Conservation (phyloP, 2,888 invertebrate genomes). For the Orthosia gracilis region DNA sequence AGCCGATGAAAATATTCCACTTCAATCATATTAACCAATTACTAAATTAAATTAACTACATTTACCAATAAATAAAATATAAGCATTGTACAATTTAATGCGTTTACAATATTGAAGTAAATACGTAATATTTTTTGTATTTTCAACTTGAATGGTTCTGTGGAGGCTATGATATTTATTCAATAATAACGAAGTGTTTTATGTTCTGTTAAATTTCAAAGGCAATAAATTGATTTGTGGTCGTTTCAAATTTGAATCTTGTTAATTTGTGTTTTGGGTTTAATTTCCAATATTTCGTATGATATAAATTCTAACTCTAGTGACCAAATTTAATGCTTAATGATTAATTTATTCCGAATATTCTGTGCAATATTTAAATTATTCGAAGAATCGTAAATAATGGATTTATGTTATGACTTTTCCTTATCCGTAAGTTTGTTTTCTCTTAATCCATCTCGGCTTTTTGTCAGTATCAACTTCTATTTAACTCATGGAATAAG, state of each 20-base stretch:
- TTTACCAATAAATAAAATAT: background rate
- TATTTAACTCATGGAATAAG: too few relatives aligned
- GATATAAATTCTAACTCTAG: background rate
- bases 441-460: background rate
- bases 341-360: background rate
- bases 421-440: background rate
- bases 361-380: background rate
- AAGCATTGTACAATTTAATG: background rate
- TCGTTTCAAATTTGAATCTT: background rate
- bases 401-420: background rate
- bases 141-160: background rate
- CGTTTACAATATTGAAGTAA: background rate
- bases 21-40: background rate
- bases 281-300: background rate
- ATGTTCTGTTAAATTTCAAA: background rate
- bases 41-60: background rate
- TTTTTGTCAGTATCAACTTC: background rate
- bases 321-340: background rate
- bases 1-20: background rate
- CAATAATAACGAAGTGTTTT: background rate
- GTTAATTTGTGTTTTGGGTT: background rate
- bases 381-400: background rate
- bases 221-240: background rate
- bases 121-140: background rate
- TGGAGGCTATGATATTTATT: background rate